phyloP scores from a whole-genome alignment of 2,888 invertebrate species.

The Teleogryllus oceanicus region DNA sequence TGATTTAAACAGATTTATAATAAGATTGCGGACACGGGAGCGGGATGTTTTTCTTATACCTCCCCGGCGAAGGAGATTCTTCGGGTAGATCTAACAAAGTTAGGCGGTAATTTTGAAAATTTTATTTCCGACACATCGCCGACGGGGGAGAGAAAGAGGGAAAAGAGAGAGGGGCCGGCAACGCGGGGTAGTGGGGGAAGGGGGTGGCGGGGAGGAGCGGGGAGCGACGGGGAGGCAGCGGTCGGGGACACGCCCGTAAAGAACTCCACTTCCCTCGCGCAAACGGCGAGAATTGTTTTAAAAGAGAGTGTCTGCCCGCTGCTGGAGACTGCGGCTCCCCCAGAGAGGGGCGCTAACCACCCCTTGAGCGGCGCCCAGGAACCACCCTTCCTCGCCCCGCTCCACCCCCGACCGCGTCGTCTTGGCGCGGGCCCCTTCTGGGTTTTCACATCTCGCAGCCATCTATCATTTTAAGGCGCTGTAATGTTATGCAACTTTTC shows the following conservation, averaged over 20 bases:
- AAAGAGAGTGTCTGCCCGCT: background rate
- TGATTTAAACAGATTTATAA: background rate
- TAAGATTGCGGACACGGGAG: background rate
- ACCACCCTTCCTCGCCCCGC: too few species aligned
- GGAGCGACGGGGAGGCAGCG: too few species aligned
- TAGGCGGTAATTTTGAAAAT: conserved; percentile 9
- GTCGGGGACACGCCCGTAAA: background rate
- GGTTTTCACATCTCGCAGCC: background rate
- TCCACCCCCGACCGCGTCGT: too few species aligned
- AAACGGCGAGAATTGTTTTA: conserved; percentile 18
- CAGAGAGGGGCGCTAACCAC: too few species aligned
- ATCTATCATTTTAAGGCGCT: conserved; percentile 18
- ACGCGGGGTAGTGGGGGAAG: background rate
- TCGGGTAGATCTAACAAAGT: conserved; percentile 18
- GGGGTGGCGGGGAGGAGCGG: background rate
- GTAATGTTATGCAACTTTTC: conserved; percentile 10
- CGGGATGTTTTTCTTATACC: conserved; percentile 1
- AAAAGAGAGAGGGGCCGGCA: background rate
- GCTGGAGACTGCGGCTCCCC: too few species aligned
- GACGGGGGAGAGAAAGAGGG: background rate
- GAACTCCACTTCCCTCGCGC: background rate
- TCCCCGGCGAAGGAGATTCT: background rate
- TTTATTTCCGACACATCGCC: conserved; percentile 18
- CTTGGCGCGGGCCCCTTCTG: background rate
- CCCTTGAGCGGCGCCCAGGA: too few species aligned